Evolutionary conservation across 2,797 vertebrate genomes (phyloP).

Genomic region (Hyperoplus immaculatus): DNA sequence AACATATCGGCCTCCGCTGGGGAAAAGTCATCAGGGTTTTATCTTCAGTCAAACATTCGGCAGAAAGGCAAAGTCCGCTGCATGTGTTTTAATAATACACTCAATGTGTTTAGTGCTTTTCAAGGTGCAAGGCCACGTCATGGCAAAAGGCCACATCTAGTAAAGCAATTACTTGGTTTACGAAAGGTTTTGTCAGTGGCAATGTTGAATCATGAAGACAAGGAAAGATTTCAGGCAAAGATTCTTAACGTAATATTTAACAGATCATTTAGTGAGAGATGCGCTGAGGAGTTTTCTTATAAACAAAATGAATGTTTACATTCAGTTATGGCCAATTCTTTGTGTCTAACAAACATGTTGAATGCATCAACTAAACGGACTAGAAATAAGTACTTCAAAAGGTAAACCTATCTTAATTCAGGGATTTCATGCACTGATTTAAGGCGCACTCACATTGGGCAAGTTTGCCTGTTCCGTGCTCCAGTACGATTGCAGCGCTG

Average conservation of each 20-base stretch:
- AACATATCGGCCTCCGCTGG: not conserved
- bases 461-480: not conserved
- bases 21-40: constrained; percentile 12
- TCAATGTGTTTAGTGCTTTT: constrained; percentile 3
- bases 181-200: not conserved
- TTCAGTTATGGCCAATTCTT: no score
- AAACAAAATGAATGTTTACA: not conserved
- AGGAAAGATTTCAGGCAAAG: not conserved
- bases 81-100: constrained; percentile 27
- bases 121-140: not conserved
- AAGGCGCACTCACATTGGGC: no score
- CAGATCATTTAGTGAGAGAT: not conserved
- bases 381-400: not conserved
- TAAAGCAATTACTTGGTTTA: not conserved
- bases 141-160: constrained; percentile 3
- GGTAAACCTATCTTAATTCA: not conserved
- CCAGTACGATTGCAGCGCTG: no score
- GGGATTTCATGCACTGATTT: not conserved
- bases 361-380: no score
- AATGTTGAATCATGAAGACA: not conserved
- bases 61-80: constrained; percentile 1
- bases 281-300: not conserved
- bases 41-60: constrained; percentile 37
- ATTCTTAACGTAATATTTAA: not conserved
- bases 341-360: no score